Percentiles rank a stretch among this genome's conserved stretches.
Conservation (phyloP, 2,888 invertebrate species). For the Spatulosminthurus flaviceps region DNA sequence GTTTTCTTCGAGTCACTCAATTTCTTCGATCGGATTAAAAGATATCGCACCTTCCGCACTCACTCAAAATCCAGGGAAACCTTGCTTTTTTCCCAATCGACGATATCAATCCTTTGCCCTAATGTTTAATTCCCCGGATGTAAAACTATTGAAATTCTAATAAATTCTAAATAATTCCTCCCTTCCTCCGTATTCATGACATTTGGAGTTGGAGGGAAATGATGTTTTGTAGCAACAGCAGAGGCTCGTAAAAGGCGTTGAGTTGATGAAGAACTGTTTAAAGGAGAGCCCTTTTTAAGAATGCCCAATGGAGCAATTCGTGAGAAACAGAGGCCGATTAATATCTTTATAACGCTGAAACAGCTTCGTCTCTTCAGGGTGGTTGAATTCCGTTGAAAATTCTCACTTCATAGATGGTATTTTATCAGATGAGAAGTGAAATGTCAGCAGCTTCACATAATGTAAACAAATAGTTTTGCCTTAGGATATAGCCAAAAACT, state of each 20-base stretch:
- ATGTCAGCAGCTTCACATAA: slow-evolving; percentile 9
- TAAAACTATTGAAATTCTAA: too few relatives aligned
- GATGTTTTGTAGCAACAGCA: too few relatives aligned
- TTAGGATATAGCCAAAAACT: neutral
- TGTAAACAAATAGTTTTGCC: slow-evolving; percentile 9
- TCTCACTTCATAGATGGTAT: neutral
- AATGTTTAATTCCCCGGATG: too few relatives aligned
- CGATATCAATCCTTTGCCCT: too few relatives aligned
- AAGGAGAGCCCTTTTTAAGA: too few relatives aligned
- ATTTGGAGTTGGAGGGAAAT: too few relatives aligned
- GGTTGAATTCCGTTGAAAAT: neutral
- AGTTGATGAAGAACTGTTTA: too few relatives aligned
- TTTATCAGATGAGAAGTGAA: neutral
- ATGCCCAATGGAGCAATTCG: neutral
- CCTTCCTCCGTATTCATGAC: too few relatives aligned
- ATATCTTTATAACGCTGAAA: neutral
- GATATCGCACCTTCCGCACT: neutral
- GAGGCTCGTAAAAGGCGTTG: too few relatives aligned
- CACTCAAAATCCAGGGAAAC: too few relatives aligned
- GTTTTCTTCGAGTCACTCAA: slow-evolving; percentile 1
- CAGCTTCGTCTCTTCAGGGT: neutral
- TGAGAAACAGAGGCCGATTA: neutral
- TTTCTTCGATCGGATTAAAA: neutral
- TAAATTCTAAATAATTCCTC: too few relatives aligned
- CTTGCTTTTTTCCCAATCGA: too few relatives aligned